These are phyloP conservation scores for Nymphalis io DNA, from an alignment of 1,140 invertebrate genomes.

Conservation along the genomic window DNA sequence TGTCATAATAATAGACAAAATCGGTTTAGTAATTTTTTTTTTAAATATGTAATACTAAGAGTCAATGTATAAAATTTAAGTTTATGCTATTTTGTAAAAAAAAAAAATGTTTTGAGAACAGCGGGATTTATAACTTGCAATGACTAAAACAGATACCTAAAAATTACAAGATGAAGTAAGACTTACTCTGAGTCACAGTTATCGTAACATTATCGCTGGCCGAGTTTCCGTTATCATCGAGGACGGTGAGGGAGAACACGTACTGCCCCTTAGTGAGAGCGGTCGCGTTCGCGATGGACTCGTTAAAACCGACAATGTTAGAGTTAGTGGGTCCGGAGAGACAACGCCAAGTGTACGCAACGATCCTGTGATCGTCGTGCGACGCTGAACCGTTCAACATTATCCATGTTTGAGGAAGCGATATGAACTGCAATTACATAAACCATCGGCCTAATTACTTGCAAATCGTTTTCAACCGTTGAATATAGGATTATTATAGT, in stretches of 20 bases:
- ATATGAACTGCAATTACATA: conserved; percentile 84
- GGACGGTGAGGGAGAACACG: conserved; percentile 90
- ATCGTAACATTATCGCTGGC: conserved; percentile 87
- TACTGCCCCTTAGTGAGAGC: conserved; percentile 92
- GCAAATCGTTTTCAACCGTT: not conserved
- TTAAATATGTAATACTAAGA: no score
- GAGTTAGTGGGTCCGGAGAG: conserved; percentile 84
- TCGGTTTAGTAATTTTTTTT: no score
- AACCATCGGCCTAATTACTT: conserved; percentile 5
- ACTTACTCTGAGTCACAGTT: conserved; percentile 95
- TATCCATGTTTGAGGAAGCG: conserved; percentile 89
- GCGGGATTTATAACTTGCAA: not conserved
- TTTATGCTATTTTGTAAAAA: not conserved
- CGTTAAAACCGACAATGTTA: conserved; percentile 78
- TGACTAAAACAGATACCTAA: conserved; percentile 13
- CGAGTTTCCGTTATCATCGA: conserved; percentile 91
- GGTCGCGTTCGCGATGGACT: conserved; percentile 87
- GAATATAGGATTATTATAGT: no score
- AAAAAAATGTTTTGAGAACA: no score
- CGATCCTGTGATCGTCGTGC: conserved; percentile 92
- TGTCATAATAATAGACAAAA: no score
- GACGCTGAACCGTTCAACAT: conserved; percentile 90
- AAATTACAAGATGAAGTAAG: not conserved
- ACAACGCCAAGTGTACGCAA: conserved; percentile 91
- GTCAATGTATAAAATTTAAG: no score